phyloP scores from a whole-genome alignment of 2,797 vertebrate species.

The Karalla daura region DNA sequence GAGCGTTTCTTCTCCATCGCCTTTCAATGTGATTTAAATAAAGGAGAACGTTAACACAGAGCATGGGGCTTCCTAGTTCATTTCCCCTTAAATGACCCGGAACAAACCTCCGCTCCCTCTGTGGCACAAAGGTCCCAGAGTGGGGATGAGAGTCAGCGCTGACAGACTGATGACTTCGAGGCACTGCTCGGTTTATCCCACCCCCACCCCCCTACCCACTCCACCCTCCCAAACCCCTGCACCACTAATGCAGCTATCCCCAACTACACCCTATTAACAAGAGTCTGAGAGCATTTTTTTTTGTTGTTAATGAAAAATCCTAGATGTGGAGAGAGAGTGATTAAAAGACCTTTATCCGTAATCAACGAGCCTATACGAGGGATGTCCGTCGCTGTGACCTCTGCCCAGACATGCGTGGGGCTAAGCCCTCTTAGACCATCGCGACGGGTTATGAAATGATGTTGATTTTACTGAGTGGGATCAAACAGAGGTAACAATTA shows the following conservation, averaged over 20 bases:
- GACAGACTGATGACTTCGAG: slow-evolving; percentile 52
- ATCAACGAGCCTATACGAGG: slow-evolving; percentile 15
- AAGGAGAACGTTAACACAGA: slow-evolving; percentile 33
- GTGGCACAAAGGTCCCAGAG: slow-evolving; percentile 36
- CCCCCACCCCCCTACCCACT: too few species aligned
- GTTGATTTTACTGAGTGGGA: slow-evolving; percentile 47
- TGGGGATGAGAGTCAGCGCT: slow-evolving; percentile 10
- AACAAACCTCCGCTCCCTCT: slow-evolving; percentile 38
- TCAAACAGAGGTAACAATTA: slow-evolving; percentile 27
- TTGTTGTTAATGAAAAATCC: slow-evolving; percentile 13
- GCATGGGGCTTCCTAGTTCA: slow-evolving; percentile 14
- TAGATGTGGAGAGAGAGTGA: slow-evolving; percentile 23
- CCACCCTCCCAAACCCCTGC: too few species aligned
- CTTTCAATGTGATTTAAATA: slow-evolving; percentile 43
- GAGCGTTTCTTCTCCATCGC: slow-evolving; percentile 34
- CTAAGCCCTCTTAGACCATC: slow-evolving; percentile 32
- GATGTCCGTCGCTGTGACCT: slow-evolving; percentile 31
- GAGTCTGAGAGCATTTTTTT: slow-evolving; percentile 17
- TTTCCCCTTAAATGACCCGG: slow-evolving; percentile 63
- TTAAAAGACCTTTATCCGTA: slow-evolving; percentile 41
- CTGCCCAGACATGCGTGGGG: slow-evolving; percentile 11
- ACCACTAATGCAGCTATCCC: slow-evolving; percentile 47
- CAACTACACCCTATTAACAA: slow-evolving; percentile 39
- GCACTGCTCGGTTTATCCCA: slow-evolving; percentile 41
- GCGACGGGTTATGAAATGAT: slow-evolving; percentile 54